Evolutionary conservation across 2,797 vertebrate species (phyloP).

Genomic region (Heliangelus exortis): DNA sequence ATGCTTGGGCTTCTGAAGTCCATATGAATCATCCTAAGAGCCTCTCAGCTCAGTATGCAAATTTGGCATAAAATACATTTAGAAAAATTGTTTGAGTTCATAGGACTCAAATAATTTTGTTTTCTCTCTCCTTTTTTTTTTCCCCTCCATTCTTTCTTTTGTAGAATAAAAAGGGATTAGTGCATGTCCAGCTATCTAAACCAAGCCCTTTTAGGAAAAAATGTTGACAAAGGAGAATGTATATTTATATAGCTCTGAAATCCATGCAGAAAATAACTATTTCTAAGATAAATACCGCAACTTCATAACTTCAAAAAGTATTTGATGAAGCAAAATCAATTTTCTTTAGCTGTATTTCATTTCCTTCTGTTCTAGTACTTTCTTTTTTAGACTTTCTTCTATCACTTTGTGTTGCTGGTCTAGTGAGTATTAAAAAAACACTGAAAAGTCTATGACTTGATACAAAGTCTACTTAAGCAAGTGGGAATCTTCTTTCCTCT

Average conservation of each 20-base stretch:
- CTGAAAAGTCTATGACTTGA: neutral
- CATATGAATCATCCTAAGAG: neutral
- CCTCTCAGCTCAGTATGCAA: conserved; percentile 15
- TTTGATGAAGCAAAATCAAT: conserved; percentile 64
- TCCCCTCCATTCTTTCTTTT: neutral
- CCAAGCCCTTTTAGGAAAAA: conserved; percentile 28
- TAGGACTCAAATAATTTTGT: neutral
- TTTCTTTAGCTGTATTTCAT: conserved; percentile 54
- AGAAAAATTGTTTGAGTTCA: neutral
- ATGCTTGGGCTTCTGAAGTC: neutral
- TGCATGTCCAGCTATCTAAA: conserved; percentile 50
- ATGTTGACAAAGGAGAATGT: conserved; percentile 33
- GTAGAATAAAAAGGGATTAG: conserved; percentile 55
- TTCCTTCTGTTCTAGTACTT: conserved; percentile 41
- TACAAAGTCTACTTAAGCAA: neutral
- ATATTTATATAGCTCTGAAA: conserved; percentile 45
- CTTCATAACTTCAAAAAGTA: conserved; percentile 54
- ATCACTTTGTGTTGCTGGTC: neutral
- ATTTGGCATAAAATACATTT: neutral
- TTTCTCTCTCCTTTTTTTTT: neutral
- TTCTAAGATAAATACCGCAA: conserved; percentile 51
- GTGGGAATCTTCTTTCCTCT: neutral
- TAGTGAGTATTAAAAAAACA: neutral
- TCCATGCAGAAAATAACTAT: conserved; percentile 64
- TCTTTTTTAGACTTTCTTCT: conserved; percentile 1